A percentile compares a stretch with the other conserved stretches of the same genome.
These are phyloP conservation scores for Drosophila truncata DNA, from an alignment of 1,140 invertebrate genomes.

Conservation along the genomic window DNA sequence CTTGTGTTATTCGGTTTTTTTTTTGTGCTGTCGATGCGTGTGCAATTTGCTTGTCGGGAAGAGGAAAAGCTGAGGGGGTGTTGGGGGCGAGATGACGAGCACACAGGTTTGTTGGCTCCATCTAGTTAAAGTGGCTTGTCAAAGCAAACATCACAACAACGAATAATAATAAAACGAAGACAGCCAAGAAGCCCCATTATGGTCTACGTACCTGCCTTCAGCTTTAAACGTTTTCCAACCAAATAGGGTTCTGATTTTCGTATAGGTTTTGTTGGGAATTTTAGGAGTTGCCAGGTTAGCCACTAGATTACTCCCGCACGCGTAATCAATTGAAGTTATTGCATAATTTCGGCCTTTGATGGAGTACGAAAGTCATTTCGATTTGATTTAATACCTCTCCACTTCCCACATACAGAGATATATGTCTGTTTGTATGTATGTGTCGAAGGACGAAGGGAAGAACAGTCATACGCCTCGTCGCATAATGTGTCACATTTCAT, in stretches of 20 bases:
- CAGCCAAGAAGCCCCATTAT: conserved; percentile 42
- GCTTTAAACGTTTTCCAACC: conserved; percentile 64
- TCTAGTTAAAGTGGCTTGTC: conserved; percentile 76
- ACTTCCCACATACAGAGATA: conserved; percentile 7
- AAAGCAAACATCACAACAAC: conserved; percentile 73
- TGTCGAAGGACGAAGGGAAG: conserved; percentile 26
- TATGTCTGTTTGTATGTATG: neutral
- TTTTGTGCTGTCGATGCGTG: conserved; percentile 55
- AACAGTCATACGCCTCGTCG: conserved; percentile 76
- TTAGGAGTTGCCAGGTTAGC: conserved; percentile 1
- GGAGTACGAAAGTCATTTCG: conserved; percentile 78
- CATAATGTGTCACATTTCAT: conserved; percentile 82
- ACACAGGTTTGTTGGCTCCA: conserved; percentile 39
- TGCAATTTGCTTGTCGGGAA: conserved; percentile 49
- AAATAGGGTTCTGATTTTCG: neutral
- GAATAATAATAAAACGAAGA: conserved; percentile 71
- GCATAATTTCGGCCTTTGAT: conserved; percentile 73
- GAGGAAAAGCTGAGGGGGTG: neutral
- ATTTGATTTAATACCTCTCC: conserved; percentile 67
- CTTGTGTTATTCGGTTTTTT: conserved; percentile 27
- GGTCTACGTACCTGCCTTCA: conserved; percentile 7
- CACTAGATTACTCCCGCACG: conserved; percentile 61
- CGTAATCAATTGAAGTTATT: conserved; percentile 78
- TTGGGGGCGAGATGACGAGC: neutral
- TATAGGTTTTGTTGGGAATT: neutral